Conservation (phyloP, 2,888 invertebrate species). For the Steinernema carpocapsae region DNA sequence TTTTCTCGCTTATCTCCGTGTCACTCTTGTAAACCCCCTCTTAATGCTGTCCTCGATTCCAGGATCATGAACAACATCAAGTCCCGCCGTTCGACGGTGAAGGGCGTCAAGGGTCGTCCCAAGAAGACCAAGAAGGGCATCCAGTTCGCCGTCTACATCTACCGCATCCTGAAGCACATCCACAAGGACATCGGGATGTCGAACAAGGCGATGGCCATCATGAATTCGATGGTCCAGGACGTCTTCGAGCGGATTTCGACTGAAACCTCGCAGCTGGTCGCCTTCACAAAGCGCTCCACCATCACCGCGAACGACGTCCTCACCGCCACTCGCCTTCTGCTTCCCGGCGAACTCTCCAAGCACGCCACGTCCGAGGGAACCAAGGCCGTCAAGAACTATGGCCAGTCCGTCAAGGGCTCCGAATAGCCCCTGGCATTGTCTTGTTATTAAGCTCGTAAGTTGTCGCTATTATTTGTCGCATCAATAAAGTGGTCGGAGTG, state of each 20-base stretch:
- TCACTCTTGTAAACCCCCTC: too few species aligned
- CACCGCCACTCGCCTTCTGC: constrained; percentile 75
- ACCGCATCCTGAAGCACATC: constrained; percentile 74
- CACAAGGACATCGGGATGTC: constrained; percentile 77
- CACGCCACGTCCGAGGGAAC: constrained; percentile 78
- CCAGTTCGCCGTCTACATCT: constrained; percentile 72
- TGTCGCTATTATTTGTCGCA: too few species aligned
- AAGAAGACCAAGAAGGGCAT: constrained; percentile 62
- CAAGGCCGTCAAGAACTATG: constrained; percentile 75
- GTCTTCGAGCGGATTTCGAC: constrained; percentile 78
- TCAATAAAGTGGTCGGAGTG: too few species aligned
- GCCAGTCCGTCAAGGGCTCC: constrained; percentile 67
- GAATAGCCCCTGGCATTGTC: too few species aligned
- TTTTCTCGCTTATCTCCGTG: too few species aligned
- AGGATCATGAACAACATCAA: too few species aligned
- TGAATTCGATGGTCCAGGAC: constrained; percentile 80
- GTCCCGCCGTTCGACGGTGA: too few species aligned
- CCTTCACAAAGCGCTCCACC: constrained; percentile 76
- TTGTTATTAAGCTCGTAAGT: too few species aligned
- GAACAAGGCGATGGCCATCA: constrained; percentile 78
- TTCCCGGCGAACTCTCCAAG: constrained; percentile 79
- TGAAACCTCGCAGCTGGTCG: constrained; percentile 73
- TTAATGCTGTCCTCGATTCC: too few species aligned
- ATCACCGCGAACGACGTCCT: constrained; percentile 78
- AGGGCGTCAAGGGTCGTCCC: too few species aligned